Evolutionary conservation across 2,888 invertebrate genomes (phyloP).

Genomic region (Abscondita cerata): DNA sequence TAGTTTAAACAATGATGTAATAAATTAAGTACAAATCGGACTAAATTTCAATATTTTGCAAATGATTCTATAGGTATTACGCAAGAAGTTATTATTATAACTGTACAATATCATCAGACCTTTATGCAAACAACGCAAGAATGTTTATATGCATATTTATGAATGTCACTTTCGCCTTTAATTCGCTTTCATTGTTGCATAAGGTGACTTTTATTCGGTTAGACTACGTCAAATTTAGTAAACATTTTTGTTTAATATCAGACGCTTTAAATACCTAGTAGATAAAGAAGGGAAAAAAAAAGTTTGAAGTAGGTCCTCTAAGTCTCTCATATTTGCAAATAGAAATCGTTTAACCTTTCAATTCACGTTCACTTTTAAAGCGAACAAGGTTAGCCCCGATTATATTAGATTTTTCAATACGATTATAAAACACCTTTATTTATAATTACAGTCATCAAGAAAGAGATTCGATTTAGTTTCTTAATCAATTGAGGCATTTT

Average conservation of each 20-base stretch:
- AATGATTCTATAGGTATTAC: no score
- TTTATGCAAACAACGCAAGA: conserved; percentile 25
- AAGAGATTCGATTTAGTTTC: no score
- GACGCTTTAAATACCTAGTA: background rate
- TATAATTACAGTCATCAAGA: background rate
- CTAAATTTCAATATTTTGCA: no score
- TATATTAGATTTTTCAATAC: conserved; percentile 16
- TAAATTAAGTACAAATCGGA: no score
- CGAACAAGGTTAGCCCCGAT: conserved; percentile 32
- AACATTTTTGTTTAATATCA: background rate
- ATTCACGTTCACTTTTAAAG: conserved; percentile 38
- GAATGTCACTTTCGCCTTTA: conserved; percentile 27
- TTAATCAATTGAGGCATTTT: no score
- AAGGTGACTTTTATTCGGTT: background rate
- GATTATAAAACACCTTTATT: conserved; percentile 15
- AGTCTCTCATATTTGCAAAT: conserved; percentile 4
- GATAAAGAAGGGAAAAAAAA: background rate
- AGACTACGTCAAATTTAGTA: background rate
- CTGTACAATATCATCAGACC: background rate
- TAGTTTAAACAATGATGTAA: no score
- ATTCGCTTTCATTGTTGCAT: conserved; percentile 25
- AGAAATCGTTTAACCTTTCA: conserved; percentile 35
- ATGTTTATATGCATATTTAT: conserved; percentile 30
- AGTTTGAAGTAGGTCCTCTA: background rate
- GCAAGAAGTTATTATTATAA: background rate